Evolutionary conservation across 2,797 vertebrate species (phyloP), one percentile per base, ranked within the genome.

Genomic region (Gadopsis marmoratus): DNA sequence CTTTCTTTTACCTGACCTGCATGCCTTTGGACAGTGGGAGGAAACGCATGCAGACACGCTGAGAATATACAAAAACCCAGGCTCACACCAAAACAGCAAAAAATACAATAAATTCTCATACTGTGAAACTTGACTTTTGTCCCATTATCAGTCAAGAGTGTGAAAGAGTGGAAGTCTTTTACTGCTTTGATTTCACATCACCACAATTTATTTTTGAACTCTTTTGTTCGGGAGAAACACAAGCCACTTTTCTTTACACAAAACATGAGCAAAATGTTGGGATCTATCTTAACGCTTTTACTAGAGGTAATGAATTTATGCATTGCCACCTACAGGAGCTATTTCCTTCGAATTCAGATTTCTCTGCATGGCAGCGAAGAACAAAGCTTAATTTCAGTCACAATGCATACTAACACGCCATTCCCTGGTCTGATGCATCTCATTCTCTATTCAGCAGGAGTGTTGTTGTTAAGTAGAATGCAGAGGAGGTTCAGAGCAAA

Each of bases 331-430:
- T 74, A 61, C 79, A 56, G 51, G 35, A 83, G 82, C 71, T 50
- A 78, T 87, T 84, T 81, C 76, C 3, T 16, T 65, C 53, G 65
- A 76, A 83, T 85, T 81, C 29, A 26, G 45, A 79, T 79, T 76
- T 71, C 61, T 67, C 50, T 58, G 63, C 79, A 83, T 88, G 81
- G 79, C 70, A 39, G 78, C 51, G 58, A 88, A 86, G 81, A 89
- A 88, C 79, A 89, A 84, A 76, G 79, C 84, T 84, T 89, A 71
- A 89, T 89, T 89, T 91, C 71, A 90, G 85, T 84, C 90, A 84
- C 82, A 88, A 73, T 68, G 78, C 78, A 89, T 83, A 84, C 75
- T 81, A 84, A 86, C 83, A 80, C 79, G 67, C 48, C 67, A 79
- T 83, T 82, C 84, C 82, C 70, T 71, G 84, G 78, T 90, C 86